Evolutionary conservation across 2,888 invertebrate genomes (phyloP).

Genomic region (Homarus gammarus): DNA sequence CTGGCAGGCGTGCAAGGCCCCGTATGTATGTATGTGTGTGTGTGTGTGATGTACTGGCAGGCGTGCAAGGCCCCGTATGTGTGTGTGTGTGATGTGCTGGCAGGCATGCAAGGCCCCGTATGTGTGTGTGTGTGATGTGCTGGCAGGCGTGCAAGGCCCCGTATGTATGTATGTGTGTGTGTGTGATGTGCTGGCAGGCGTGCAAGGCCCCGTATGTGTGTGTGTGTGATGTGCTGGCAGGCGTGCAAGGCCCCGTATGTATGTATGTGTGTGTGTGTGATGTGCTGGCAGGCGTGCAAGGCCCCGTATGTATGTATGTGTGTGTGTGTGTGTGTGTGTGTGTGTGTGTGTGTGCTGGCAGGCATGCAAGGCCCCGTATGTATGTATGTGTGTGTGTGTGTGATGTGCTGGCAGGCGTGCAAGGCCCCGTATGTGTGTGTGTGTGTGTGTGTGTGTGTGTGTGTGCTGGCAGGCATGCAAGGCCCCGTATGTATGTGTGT

Average conservation of each 20-base stretch:
- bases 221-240: background rate
- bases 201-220: background rate
- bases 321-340: background rate
- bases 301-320: background rate
- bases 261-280: background rate
- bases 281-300: background rate
- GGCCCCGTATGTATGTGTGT: conserved; percentile 21
- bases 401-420: background rate
- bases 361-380: background rate
- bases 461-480: background rate
- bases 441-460: background rate
- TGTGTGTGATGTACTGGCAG: no score
- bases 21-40: no score
- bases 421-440: background rate
- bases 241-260: no score
- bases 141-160: no score
- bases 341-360: background rate
- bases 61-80: no score
- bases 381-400: no score
- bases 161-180: no score
- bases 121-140: conserved; percentile 31
- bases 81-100: no score
- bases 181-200: no score
- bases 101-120: no score
- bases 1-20: no score